These are phyloP conservation scores for Marmota flaviventris DNA, from an alignment of 2,113 vertebrate genomes.

Conservation along the genomic window DNA sequence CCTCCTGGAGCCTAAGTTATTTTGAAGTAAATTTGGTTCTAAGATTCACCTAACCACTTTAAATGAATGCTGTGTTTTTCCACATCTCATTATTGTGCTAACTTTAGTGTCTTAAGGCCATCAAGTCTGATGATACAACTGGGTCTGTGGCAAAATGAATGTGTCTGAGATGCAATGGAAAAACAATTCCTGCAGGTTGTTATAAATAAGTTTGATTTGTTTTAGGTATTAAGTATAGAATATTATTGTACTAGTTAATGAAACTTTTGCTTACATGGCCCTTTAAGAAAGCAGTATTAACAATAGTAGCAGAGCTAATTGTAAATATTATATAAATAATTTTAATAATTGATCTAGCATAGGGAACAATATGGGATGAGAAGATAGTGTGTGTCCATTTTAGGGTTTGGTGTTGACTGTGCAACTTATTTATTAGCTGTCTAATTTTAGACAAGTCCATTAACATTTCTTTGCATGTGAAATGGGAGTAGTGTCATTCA, in stretches of 20 bases:
- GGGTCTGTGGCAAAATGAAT: background rate
- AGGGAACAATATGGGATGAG: background rate
- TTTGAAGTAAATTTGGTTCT: constrained; percentile 1
- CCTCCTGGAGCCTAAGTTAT: constrained; percentile 44
- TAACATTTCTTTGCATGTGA: background rate
- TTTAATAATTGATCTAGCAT: background rate
- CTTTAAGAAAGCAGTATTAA: background rate
- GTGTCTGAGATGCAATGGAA: background rate
- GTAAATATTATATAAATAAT: background rate
- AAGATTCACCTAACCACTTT: constrained; percentile 3
- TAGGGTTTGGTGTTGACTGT: background rate
- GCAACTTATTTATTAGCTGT: background rate
- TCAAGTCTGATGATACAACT: constrained; percentile 10
- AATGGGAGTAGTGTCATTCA: background rate
- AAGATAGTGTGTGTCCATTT: background rate
- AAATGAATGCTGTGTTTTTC: constrained; percentile 21
- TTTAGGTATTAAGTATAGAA: background rate
- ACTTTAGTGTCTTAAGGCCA: background rate
- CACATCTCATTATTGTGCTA: background rate
- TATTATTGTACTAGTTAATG: background rate
- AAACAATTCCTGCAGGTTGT: background rate
- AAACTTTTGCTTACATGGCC: background rate
- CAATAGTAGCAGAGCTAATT: background rate
- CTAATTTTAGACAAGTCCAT: background rate
- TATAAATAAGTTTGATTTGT: background rate